Conservation (phyloP, 2,888 invertebrate genomes). For the Netelia fuscicornis region DNA sequence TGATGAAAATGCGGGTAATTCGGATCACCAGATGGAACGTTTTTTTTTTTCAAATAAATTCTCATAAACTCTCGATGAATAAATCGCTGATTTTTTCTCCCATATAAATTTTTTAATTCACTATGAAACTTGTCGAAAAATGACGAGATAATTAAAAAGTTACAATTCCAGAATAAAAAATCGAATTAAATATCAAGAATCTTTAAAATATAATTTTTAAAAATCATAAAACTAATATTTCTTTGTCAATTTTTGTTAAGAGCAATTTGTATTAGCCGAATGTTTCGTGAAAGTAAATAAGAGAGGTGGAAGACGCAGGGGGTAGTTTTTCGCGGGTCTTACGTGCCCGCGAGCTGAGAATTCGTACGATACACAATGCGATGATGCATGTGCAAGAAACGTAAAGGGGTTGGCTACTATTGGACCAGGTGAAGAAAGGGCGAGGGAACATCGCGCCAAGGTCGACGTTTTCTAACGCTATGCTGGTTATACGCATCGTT, state of each 20-base stretch:
- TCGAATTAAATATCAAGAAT: not conserved
- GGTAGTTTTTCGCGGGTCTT: constrained; percentile 69
- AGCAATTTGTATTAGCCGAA: no score
- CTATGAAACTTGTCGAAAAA: no score
- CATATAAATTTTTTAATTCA: no score
- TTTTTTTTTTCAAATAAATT: not conserved
- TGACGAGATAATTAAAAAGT: no score
- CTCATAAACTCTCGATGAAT: not conserved
- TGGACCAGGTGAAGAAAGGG: constrained; percentile 81
- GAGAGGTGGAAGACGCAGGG: constrained; percentile 36
- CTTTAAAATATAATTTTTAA: not conserved
- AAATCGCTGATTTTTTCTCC: no score
- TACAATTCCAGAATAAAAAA: no score
- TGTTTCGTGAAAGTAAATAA: constrained; percentile 39
- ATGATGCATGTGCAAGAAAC: constrained; percentile 47
- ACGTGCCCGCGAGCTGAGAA: constrained; percentile 68
- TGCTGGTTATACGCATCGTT: constrained; percentile 50
- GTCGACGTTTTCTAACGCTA: constrained; percentile 55
- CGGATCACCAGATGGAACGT: not conserved
- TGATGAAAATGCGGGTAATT: constrained; percentile 19
- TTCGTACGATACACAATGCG: constrained; percentile 78
- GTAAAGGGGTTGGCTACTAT: constrained; percentile 73
- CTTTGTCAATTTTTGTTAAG: not conserved
- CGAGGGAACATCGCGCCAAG: constrained; percentile 57
- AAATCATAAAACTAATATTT: not conserved